Conservation (phyloP, 2,888 invertebrate species). For the Orthosia gracilis region DNA sequence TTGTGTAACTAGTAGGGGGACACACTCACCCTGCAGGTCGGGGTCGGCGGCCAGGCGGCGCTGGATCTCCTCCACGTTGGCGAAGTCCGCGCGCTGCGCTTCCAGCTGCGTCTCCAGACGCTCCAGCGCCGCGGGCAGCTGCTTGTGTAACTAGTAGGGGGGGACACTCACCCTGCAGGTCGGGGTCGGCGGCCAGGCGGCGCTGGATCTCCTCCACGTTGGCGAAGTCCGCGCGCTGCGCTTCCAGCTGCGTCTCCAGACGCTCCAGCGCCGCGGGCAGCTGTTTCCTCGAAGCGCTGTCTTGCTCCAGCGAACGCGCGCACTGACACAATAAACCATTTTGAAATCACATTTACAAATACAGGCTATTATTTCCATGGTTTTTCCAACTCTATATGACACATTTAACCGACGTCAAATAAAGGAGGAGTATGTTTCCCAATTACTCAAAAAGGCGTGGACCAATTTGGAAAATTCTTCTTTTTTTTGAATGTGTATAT, state of each 20-base stretch:
- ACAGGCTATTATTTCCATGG: neutral
- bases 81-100: too few species aligned
- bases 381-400: too few species aligned
- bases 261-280: conserved; percentile 67
- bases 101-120: neutral
- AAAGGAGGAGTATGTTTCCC: too few species aligned
- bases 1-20: too few species aligned
- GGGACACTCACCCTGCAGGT: conserved; percentile 73
- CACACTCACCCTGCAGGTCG: neutral
- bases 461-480: too few species aligned
- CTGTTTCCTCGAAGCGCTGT: conserved; percentile 29
- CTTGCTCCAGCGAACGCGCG: conserved; percentile 76
- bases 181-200: conserved; percentile 88
- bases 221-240: conserved; percentile 89
- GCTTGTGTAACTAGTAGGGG: too few species aligned
- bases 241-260: conserved; percentile 85
- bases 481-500: too few species aligned
- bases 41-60: neutral
- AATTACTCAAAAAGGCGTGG: too few species aligned
- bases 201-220: conserved; percentile 92
- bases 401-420: too few species aligned
- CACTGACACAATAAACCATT: conserved; percentile 66
- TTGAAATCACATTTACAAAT: neutral
- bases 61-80: neutral
- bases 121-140: too few species aligned